Percentiles rank a stretch among this genome's conserved stretches.
These are phyloP conservation scores for Conops quadrifasciatus DNA, from an alignment of 2,888 invertebrate species.

Conservation along the genomic window DNA sequence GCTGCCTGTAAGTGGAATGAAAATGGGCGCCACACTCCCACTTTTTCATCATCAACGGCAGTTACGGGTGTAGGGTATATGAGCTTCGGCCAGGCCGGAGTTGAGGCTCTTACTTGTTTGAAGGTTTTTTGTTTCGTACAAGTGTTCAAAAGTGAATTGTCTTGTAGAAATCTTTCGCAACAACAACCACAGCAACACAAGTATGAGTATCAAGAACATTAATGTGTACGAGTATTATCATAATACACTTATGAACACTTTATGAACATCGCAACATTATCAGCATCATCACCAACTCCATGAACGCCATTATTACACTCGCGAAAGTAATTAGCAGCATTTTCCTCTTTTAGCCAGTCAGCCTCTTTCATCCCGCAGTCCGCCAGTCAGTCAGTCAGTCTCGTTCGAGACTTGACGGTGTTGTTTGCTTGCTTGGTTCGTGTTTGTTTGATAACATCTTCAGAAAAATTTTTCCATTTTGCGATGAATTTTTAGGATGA, in stretches of 20 bases:
- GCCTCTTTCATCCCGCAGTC: constrained; percentile 10
- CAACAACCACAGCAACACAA: constrained; percentile 47
- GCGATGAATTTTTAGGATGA: constrained; percentile 45
- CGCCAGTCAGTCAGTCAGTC: constrained; percentile 37
- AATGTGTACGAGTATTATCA: no score
- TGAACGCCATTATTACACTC: constrained; percentile 23
- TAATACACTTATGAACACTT: no score
- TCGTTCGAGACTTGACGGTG: constrained; percentile 27
- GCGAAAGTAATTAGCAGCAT: neutral
- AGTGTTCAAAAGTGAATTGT: constrained; percentile 64
- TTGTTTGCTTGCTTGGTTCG: no score
- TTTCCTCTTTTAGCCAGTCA: no score
- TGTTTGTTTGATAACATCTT: constrained; percentile 51
- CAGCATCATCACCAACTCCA: constrained; percentile 38
- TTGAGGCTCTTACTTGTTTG: no score
- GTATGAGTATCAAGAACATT: no score
- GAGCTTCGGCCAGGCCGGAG: no score
- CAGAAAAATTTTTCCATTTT: constrained; percentile 58
- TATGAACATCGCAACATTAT: constrained; percentile 35
- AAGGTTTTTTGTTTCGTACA: no score
- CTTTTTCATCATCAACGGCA: no score
- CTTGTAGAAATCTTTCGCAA: constrained; percentile 53
- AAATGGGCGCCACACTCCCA: no score
- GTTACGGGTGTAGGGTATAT: no score
- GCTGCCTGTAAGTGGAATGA: no score